Percentiles rank a stretch among this genome's conserved stretches.
These are phyloP conservation scores for Calonectris borealis DNA, from an alignment of 2,113 vertebrate genomes.

Conservation along the genomic window DNA sequence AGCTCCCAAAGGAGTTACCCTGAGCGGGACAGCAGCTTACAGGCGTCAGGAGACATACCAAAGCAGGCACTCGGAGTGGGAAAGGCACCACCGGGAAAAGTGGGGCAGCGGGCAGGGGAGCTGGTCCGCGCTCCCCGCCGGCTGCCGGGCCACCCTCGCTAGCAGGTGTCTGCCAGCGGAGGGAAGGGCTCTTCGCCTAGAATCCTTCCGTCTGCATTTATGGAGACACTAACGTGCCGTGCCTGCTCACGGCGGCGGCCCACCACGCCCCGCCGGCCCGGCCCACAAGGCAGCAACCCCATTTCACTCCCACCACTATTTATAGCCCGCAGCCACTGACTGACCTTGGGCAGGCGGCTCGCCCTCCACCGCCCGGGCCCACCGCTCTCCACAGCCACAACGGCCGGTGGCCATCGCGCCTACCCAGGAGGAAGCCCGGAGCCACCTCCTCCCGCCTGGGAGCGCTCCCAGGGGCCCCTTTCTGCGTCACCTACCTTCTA, in stretches of 20 bases:
- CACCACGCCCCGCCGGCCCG: too few relatives aligned
- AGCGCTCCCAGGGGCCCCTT: neutral
- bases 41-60: rapidly evolving
- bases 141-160: too few relatives aligned
- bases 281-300: neutral
- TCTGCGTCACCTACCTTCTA: neutral
- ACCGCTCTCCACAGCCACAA: neutral
- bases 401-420: neutral
- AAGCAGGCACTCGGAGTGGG: too few relatives aligned
- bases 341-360: neutral
- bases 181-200: neutral
- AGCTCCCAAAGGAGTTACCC: neutral
- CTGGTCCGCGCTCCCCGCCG: too few relatives aligned
- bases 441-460: neutral
- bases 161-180: neutral
- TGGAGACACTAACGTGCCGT: too few relatives aligned
- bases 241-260: neutral
- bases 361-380: neutral
- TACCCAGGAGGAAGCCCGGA: neutral
- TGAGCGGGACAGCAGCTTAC: neutral
- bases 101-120: rapidly evolving
- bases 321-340: neutral
- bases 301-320: neutral
- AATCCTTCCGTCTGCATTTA: too few relatives aligned
- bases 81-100: too few relatives aligned